A percentile compares a stretch with the other conserved stretches of the same genome.
Evolutionary conservation across 2,113 vertebrate genomes (phyloP).

Genomic region (Crotalus horridus): DNA sequence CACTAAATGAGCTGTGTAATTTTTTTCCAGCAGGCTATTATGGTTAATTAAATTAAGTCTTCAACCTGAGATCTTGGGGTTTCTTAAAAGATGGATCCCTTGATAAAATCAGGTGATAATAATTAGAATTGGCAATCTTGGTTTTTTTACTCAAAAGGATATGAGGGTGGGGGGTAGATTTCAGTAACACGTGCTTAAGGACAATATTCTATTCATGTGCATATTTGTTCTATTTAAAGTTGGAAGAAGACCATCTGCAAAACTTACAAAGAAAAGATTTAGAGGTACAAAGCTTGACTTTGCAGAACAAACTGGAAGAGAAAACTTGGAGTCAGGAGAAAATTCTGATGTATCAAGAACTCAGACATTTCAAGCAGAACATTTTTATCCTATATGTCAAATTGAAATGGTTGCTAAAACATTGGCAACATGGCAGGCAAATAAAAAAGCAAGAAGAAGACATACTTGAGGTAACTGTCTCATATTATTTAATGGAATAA

Average conservation of each 20-base stretch:
- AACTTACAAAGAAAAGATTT: constrained; percentile 79
- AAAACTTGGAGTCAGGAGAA: constrained; percentile 87
- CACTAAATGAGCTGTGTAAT: constrained; percentile 11
- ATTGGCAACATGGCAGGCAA: constrained; percentile 82
- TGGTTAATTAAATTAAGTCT: constrained; percentile 36
- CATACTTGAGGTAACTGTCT: constrained; percentile 74
- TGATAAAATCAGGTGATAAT: constrained; percentile 26
- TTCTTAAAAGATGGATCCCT: constrained; percentile 14
- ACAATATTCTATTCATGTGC: constrained; percentile 26
- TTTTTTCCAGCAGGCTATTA: constrained; percentile 22
- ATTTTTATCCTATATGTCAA: constrained; percentile 90
- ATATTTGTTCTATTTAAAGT: constrained; percentile 55
- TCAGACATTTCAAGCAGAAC: constrained; percentile 87
- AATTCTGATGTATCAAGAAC: constrained; percentile 82
- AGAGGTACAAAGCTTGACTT: constrained; percentile 85
- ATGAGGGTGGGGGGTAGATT: neutral
- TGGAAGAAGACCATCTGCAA: constrained; percentile 81
- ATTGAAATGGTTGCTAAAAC: constrained; percentile 88
- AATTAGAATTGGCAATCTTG: constrained; percentile 30
- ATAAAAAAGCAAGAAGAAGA: constrained; percentile 70
- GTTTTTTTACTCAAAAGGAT: constrained; percentile 4
- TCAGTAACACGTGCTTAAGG: neutral
- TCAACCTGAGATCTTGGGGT: neutral
- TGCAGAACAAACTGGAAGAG: constrained; percentile 78
- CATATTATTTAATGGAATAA: constrained; percentile 11